Base-by-base conservation (phyloP, 1,140 invertebrate genomes). In the Drosophila ogumai region DNA sequence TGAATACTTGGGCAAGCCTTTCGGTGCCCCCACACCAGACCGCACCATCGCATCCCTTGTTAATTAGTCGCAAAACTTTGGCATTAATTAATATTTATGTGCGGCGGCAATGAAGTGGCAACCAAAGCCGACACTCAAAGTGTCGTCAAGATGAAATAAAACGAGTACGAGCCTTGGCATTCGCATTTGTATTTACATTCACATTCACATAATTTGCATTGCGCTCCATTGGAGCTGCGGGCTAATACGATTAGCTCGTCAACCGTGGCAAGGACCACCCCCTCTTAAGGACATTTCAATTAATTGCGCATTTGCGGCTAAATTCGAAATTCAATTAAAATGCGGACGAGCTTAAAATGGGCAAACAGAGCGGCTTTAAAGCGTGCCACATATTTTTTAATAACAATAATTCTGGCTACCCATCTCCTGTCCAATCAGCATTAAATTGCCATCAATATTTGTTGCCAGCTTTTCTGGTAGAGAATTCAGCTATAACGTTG, bases 291-390 rank as follows among this genome's bases (percentile, higher is more conserved):
- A 84, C 49, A 71, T 87, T 77, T 90, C 65, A 85, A 90, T 88
- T 88, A 90, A 88, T 90, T 85, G 66, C 67, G 59, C 85, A 81
- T 88, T 88, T 81, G 77, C 50, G 82, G 68, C 56, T 41, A 34
- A 78, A 65, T 60, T 78, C 54, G 63, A 81, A 75, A 78, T 90
- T 77, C 73, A 90, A 90, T 90, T 88, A 78, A 85, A 90, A 64
- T 90, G 32, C 67, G 68, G 41, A 81, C 47, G 38, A 64, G 68
- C 77, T 90, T 84, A 78, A 78, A 69, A 58, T 50, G 41, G 12
- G 17, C 50, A 64, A 68, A 50, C 67, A 68, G 55, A 86, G 76
- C 78, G 57, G 34, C 47, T 47, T 68, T 66, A 58, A 65, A 47
- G 31, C 36, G 25, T 40, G 34, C 25, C 40, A 32, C 71, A 63